Evolutionary conservation across 2,888 invertebrate genomes (phyloP), one percentile per base, ranked within the genome.

Genomic region (Mesoligia furuncula): DNA sequence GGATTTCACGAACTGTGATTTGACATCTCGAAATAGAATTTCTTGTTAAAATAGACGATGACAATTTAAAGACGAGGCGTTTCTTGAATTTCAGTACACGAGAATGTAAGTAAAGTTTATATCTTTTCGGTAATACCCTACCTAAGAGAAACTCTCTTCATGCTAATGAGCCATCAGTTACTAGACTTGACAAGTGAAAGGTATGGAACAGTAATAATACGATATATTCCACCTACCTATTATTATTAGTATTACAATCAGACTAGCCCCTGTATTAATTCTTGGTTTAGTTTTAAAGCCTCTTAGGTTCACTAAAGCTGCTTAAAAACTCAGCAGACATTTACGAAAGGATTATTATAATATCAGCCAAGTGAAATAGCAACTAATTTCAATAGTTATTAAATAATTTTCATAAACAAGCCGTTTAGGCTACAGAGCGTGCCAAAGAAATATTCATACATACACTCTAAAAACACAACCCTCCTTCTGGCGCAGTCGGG

Each of bases 191-290:
- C 54, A 67, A 59, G 36, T 61, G 8, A 27, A 45, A 71, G 68
- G 57, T 74, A 31, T 75, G 64, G 71, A 65, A 75, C 31, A 36
- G 36, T 51, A 36, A 2, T 51, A 62, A 61, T 42, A 75, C 54
- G 27, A 75, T 62, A 70, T 66, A 73, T 71, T 85, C 81, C 72
- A 57, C 59, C 59, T 75, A 80, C 31, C 51, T 76, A 83, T 76
- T 51, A 27, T 64, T 8, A 69, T 75, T 80, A 66, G 70, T 70
- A 84, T 80, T 64, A 77, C 70, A 74, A 72, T 82, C 85, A 81
- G 73, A 85, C 83, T 85, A 83, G 74, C 83, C 85, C 85, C 82
- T 83, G 83, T 83, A 83, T 83, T 77, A 3, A 81, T 85, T 84
- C 72, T 83, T 74, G 86, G 73, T 83, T 71, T 74, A 61, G 62